A percentile compares a stretch with the other conserved stretches of the same genome.
phyloP scores from a whole-genome alignment of 1,140 invertebrate species.

The Pachyrhynchus sulphureomaculatus region DNA sequence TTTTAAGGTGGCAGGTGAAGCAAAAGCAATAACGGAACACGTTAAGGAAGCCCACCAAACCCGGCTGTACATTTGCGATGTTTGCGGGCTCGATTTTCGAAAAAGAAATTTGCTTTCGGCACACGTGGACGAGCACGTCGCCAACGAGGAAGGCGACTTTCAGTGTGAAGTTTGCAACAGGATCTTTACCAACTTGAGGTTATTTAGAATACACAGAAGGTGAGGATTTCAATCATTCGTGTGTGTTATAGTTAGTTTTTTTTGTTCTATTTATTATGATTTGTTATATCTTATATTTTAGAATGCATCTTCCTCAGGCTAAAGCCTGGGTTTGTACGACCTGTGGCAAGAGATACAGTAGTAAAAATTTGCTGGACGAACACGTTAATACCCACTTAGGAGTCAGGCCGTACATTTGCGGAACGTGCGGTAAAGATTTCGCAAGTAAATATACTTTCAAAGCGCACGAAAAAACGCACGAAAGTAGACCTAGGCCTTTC shows the following conservation, averaged over 20 bases:
- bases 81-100: constrained; percentile 66
- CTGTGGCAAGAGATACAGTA: constrained; percentile 68
- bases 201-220: constrained; percentile 60
- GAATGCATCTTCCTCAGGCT: constrained; percentile 61
- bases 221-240: not conserved
- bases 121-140: constrained; percentile 68
- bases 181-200: constrained; percentile 62
- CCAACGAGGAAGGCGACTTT: constrained; percentile 60
- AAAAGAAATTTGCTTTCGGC: constrained; percentile 62
- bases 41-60: constrained; percentile 61
- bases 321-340: constrained; percentile 65
- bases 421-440: constrained; percentile 69
- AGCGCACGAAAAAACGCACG: constrained; percentile 74
- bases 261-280: not conserved
- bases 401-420: constrained; percentile 65
- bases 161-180: constrained; percentile 66
- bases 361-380: constrained; percentile 66
- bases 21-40: constrained; percentile 62
- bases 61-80: constrained; percentile 69
- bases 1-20: constrained; percentile 51
- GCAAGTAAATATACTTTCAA: constrained; percentile 75
- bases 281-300: not conserved
- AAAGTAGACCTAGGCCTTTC: constrained; percentile 65
- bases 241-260: not conserved
- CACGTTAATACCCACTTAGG: constrained; percentile 73